These are phyloP conservation scores for Darwinula stevensoni DNA, from an alignment of 2,888 invertebrate genomes.

Conservation along the genomic window DNA sequence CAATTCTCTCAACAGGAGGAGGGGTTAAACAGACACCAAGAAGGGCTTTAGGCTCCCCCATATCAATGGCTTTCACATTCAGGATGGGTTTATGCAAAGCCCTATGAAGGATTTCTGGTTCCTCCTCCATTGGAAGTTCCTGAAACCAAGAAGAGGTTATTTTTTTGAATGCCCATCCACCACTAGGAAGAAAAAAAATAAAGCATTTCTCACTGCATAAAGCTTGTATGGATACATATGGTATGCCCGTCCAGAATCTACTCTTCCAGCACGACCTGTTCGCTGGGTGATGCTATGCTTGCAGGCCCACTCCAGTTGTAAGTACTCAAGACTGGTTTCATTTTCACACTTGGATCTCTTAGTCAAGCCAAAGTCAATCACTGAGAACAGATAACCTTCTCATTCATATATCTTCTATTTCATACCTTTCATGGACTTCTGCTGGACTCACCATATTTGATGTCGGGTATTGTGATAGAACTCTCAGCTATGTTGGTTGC, in stretches of 20 bases:
- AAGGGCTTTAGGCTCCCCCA: conserved; percentile 47
- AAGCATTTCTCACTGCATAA: conserved; percentile 19
- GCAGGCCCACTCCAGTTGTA: conserved; percentile 60
- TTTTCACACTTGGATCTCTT: conserved; percentile 46
- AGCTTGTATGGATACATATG: conserved; percentile 35
- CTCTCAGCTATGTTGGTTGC: conserved; percentile 79
- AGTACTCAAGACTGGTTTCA: conserved; percentile 40
- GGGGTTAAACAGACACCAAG: no score
- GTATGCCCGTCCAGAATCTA: conserved; percentile 50
- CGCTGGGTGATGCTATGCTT: conserved; percentile 66
- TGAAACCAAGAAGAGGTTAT: no score
- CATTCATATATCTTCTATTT: neutral
- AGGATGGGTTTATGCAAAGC: conserved; percentile 52
- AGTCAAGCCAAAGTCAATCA: conserved; percentile 78
- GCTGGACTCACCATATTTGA: conserved; percentile 26
- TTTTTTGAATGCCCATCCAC: no score
- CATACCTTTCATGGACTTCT: no score
- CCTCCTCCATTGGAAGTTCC: no score
- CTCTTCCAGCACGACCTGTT: conserved; percentile 64
- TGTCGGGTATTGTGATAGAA: conserved; percentile 63
- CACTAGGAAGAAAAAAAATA: no score
- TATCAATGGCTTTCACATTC: conserved; percentile 44
- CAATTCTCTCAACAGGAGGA: no score
- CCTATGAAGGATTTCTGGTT: conserved; percentile 46
- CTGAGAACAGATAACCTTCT: conserved; percentile 20